These are phyloP conservation scores for Corythoichthys intestinalis DNA, from an alignment of 2,113 vertebrate species.

Conservation along the genomic window DNA sequence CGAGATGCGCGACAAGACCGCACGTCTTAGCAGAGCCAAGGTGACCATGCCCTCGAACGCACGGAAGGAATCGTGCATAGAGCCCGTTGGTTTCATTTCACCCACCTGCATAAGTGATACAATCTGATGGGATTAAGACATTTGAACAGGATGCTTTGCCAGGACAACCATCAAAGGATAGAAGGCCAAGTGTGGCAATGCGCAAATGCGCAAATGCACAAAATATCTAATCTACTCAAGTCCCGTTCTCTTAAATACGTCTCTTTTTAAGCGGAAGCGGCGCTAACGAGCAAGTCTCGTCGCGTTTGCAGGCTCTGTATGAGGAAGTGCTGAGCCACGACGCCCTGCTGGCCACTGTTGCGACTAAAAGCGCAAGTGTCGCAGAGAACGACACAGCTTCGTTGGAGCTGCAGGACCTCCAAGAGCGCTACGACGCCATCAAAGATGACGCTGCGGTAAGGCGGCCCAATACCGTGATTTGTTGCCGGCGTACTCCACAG, in stretches of 20 bases:
- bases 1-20: slow-evolving; percentile 87
- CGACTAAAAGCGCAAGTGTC: slow-evolving; percentile 83
- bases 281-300: background rate
- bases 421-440: slow-evolving; percentile 81
- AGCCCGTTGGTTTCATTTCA: too few relatives aligned
- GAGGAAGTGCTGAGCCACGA: slow-evolving; percentile 89
- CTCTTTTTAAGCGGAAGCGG: too few relatives aligned
- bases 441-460: slow-evolving; percentile 83
- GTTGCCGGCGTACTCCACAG: too few relatives aligned
- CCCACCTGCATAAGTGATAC: too few relatives aligned
- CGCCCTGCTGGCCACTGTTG: slow-evolving; percentile 83
- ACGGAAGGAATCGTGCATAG: background rate
- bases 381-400: slow-evolving; percentile 86
- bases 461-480: too few relatives aligned
- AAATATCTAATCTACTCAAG: background rate
- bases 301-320: slow-evolving; percentile 78
- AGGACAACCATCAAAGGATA: too few relatives aligned
- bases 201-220: too few relatives aligned
- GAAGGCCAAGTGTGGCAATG: too few relatives aligned
- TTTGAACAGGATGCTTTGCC: too few relatives aligned
- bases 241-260: background rate
- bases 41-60: slow-evolving; percentile 48
- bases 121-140: too few relatives aligned
- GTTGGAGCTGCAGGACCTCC: slow-evolving; percentile 91
- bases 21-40: slow-evolving; percentile 86